Conservation (phyloP, 2,888 invertebrate genomes). For the Chironomus riparius region DNA sequence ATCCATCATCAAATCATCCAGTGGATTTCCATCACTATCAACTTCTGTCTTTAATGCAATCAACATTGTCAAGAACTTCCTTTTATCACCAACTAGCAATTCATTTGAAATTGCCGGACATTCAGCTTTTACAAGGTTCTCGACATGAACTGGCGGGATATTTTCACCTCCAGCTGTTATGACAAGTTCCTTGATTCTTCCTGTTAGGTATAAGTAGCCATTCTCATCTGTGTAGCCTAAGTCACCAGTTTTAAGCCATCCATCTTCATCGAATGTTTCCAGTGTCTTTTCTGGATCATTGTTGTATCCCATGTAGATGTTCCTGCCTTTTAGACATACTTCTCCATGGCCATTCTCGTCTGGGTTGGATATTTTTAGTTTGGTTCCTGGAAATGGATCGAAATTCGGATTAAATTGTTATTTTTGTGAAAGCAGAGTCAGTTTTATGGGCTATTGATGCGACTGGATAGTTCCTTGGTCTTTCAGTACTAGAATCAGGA, state of each 20-base stretch:
- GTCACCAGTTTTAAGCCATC: slow-evolving; percentile 87
- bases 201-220: slow-evolving; percentile 67
- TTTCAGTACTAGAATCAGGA: no score
- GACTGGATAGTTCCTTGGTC: no score
- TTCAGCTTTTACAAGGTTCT: slow-evolving; percentile 67
- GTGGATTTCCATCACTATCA: slow-evolving; percentile 59
- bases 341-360: slow-evolving; percentile 73
- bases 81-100: slow-evolving; percentile 76
- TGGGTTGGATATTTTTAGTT: slow-evolving; percentile 61
- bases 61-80: slow-evolving; percentile 76
- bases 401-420: no score
- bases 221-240: slow-evolving; percentile 68
- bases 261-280: slow-evolving; percentile 66
- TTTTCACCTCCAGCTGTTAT: slow-evolving; percentile 95
- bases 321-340: slow-evolving; percentile 74
- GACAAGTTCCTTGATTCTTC: slow-evolving; percentile 68
- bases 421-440: no score
- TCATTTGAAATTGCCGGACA: slow-evolving; percentile 73
- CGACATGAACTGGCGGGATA: slow-evolving; percentile 78
- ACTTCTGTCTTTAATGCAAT: slow-evolving; percentile 77
- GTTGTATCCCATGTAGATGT: slow-evolving; percentile 88
- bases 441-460: no score
- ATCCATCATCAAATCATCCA: slow-evolving; percentile 56
- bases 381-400: slow-evolving; percentile 49
- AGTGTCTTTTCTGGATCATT: slow-evolving; percentile 61